Conservation (phyloP, 2,113 vertebrate species). For the Brachypodius melanocephalos region DNA sequence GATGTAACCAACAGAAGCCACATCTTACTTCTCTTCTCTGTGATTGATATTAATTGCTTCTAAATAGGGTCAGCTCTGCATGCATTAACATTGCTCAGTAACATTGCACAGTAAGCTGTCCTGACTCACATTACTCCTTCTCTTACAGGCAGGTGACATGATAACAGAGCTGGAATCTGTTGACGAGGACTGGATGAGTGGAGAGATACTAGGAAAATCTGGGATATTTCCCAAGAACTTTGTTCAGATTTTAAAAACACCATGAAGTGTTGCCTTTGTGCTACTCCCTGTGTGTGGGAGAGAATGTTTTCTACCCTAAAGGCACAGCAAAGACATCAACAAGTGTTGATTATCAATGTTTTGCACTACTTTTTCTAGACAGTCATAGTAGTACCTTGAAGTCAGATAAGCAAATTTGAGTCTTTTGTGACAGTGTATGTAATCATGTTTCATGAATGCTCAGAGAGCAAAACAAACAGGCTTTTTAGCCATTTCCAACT, state of each 20-base stretch:
- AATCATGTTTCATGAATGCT: not conserved
- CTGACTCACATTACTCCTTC: not conserved
- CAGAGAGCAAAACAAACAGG: not conserved
- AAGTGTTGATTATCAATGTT: constrained; percentile 73
- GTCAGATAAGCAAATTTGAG: constrained; percentile 6
- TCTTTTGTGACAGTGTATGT: constrained; percentile 14
- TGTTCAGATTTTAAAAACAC: constrained; percentile 75
- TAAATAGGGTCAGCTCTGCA: not conserved
- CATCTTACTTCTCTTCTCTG: not conserved
- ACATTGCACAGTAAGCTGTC: not conserved
- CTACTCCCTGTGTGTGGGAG: not conserved
- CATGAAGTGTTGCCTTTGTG: constrained; percentile 33
- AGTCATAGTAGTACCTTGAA: constrained; percentile 54
- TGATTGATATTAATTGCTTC: not conserved
- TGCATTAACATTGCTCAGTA: not conserved
- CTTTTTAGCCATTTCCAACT: not conserved
- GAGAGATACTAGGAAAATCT: constrained; percentile 80
- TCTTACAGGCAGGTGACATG: constrained; percentile 82
- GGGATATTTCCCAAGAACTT: constrained; percentile 91
- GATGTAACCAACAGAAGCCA: not conserved
- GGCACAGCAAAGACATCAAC: constrained; percentile 7
- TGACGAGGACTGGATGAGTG: constrained; percentile 88
- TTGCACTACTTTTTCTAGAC: constrained; percentile 81
- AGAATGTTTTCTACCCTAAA: constrained; percentile 43
- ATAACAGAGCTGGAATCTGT: constrained; percentile 81